These are phyloP conservation scores for Talpa occidentalis DNA, from an alignment of 2,113 vertebrate species.

Conservation along the genomic window DNA sequence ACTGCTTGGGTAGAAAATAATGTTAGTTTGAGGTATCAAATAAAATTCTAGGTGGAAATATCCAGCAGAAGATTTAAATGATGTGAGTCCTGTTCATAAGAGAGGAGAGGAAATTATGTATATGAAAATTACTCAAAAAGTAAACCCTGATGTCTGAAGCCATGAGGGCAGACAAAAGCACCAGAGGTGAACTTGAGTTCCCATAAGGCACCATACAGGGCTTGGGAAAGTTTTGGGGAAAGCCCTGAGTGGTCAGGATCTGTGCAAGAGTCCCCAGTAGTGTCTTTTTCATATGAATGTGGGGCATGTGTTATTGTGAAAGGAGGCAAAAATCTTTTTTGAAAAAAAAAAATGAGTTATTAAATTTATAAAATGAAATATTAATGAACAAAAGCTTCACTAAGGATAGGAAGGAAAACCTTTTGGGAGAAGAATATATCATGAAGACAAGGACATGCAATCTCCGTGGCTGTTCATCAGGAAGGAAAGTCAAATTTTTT, in stretches of 20 bases:
- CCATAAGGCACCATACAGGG: too few species aligned
- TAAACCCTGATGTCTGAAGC: neutral
- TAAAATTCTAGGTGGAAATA: neutral
- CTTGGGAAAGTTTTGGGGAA: neutral
- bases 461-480: neutral
- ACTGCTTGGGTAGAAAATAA: neutral
- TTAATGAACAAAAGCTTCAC: neutral
- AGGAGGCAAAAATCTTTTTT: neutral
- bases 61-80: neutral
- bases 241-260: neutral
- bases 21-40: neutral
- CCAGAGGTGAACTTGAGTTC: too few species aligned
- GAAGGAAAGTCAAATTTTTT: neutral
- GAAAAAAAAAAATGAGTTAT: neutral
- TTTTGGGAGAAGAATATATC: neutral
- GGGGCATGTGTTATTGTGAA: neutral
- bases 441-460: neutral
- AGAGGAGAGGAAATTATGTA: neutral
- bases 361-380: constrained; percentile 44
- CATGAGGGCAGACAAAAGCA: neutral
- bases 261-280: neutral
- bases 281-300: neutral
- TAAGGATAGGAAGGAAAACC: neutral
- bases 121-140: neutral
- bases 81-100: neutral